Base-by-base conservation (phyloP, 2,113 vertebrate genomes). In the Chaetorhynchus papuensis region DNA sequence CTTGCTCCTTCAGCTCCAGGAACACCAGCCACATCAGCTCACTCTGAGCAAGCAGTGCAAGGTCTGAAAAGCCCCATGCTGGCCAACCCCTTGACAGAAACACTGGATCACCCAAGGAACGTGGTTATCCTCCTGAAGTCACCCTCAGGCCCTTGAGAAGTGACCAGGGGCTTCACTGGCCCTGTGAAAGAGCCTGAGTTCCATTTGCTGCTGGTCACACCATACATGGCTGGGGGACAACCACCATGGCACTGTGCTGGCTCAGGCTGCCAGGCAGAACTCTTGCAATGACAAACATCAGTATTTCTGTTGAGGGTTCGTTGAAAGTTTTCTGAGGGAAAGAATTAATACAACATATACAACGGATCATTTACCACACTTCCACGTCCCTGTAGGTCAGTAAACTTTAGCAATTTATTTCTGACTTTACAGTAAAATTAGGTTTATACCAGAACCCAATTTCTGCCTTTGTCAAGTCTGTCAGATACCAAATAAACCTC, bases 191-290 rank as follows among this genome's bases (percentile, higher is more conserved):
- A 28, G 42, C 15, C n/a, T 1, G 10, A 26, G 12, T 5, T 10
- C 2, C n/a, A 3, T 1, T 4, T 15, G 31, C 37, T 30, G 23
- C 6, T 9, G 19, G 19, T 27, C 41, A 27, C 41, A 18, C 1
- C 2, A n/a, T 2, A 12, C 2, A 0, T 1, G 3, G 1, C 22
- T 2, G 19, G 59, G 45, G 13, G 26, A n/a, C 13, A 15, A 2
- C 9, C 41, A 4, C 6, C 3, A 2, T 0, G 2, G 28, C 52
- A 56, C 39, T 13, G 5, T 0, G 1, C 2, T 2, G 9, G 26
- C 54, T 31, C 27, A 2, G 20, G 24, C 15, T 20, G 15, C 6
- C 72, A 50, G 11, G 17, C 24, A 77, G 0, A 37, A 23, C 49
- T 33, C 17, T 11, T 3, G 3, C 28, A 59, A 33, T 10, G 31